Evolutionary conservation across 2,797 vertebrate genomes (phyloP), one percentile per base, ranked within the genome.

Genomic region (Furcifer pardalis): DNA sequence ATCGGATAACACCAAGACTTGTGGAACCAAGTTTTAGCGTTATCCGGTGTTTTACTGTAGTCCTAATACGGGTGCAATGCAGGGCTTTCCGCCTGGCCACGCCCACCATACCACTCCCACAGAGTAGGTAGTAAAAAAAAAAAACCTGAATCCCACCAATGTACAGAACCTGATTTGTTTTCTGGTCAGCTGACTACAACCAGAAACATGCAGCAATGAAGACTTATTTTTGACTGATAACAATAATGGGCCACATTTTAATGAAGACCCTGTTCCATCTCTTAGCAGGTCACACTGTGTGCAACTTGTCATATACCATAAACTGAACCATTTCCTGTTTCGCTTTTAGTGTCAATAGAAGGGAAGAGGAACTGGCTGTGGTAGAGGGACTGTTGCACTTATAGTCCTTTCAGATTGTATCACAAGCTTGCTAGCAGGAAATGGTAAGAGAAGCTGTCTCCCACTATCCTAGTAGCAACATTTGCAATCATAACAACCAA

Each of bases 391-490:
- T 49, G 0, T 2, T 65, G 74, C 82, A 52, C 25, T 81, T 86
- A 75, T 90, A 87, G 83, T 80, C 89, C 86, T 92, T 87, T 77
- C 86, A 82, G 86, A 74, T 79, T 79, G 76, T 83, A 78, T 91
- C 88, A 30, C n/a, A 87, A 13, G 81, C 85, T 59, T 5, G 1
- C 7, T 84, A 88, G 84, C 93, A 94, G 93, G 94, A 94, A 94
- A 92, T 91, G 92, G 90, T 77, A 87, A 90, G 77, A 85, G 79
- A 85, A 86, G 73, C 74, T 93, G 83, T 85, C 85, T 89, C 85
- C 76, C 80, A n/a, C 84, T 92, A 91, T 89, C 89, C 91, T 52
- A 84, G 81, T 79, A 81, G 82, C 83, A 80, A 79, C 82, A 87
- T 66, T 77, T 89, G 74, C 17, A 78, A 46, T 85, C 75, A 76